Evolutionary conservation across 1,140 invertebrate genomes (phyloP).

Genomic region (Danaus melanippus): DNA sequence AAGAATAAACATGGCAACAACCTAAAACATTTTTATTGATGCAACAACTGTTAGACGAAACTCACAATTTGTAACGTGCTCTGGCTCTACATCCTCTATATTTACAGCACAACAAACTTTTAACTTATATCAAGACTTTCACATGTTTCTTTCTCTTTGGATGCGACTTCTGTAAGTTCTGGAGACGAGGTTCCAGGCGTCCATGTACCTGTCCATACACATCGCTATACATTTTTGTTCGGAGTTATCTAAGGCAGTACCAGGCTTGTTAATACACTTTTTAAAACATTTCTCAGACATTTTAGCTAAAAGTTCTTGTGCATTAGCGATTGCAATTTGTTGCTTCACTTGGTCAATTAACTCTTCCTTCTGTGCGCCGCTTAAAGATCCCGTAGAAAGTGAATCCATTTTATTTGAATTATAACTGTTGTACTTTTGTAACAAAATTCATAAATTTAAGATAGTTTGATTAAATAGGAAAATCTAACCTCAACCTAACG

Average conservation of each 20-base stretch:
- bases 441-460: conserved; percentile 1
- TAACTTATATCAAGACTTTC: conserved; percentile 31
- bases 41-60: conserved; percentile 47
- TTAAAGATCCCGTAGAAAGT: conserved; percentile 63
- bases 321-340: conserved; percentile 95
- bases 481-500: conserved; percentile 18
- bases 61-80: conserved; percentile 52
- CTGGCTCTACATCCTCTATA: conserved; percentile 58
- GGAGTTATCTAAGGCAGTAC: conserved; percentile 89
- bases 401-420: conserved; percentile 44
- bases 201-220: conserved; percentile 99
- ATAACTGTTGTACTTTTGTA: too few relatives aligned
- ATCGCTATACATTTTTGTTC: conserved; percentile 98
- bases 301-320: conserved; percentile 95
- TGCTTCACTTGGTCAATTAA: conserved; percentile 97
- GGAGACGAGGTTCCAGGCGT: conserved; percentile 93
- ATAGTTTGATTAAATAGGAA: conserved; percentile 14
- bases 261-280: conserved; percentile 93
- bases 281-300: conserved; percentile 98
- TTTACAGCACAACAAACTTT: conserved; percentile 49
- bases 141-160: conserved; percentile 79
- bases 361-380: conserved; percentile 86
- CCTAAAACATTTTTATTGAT: conserved; percentile 61
- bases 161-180: conserved; percentile 87
- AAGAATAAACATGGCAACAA: conserved; percentile 28